Base-by-base conservation (phyloP, 2,113 vertebrate species). In the Scolopax mira region DNA sequence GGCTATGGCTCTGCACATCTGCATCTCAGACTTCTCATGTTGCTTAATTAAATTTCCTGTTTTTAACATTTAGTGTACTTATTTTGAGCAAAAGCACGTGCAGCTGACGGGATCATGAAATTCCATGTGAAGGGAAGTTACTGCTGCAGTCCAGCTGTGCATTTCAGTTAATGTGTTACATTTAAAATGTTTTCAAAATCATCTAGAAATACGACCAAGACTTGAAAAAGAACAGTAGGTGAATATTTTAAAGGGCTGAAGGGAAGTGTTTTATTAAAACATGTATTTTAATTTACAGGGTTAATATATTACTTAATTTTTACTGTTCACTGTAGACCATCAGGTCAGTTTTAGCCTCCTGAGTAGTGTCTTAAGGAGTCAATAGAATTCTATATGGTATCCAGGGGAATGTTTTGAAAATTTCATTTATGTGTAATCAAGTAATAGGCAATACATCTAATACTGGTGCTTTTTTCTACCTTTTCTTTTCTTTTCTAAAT, bases 401-500 rank as follows among this genome's bases (percentile, higher is more conserved):
- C 27, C 33, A 54, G n/a, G 28, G 31, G 39, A 58, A 60, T 49
- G 49, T 49, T 83, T 62, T 51, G 30, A 42, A 79, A 79, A 46
- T 70, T 28, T 58, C 61, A 18, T 55, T 10, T 42, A 48, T 7
- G 1, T 89, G 51, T 23, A 39, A 25, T 86, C 17, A 61, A 67
- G 24, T 87, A 79, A 67, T 61, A 67, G 65, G 55, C 52, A 88
- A 27, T 49, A 58, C 23, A 48, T 89, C 52, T 94, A 90, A 79
- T 88, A 91, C 81, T 80, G 84, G 37, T 79, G 42, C 55, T 78
- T 94, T 91, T 73, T 83, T 88, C 75, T 95, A 41, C 62, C 66
- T 88, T 93, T 64, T 77, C 37, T 35, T n/a, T 90, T 75, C 13
- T 6, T 78, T 44, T 64, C 61, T 1, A 12, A 86, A 94, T 89